Conservation (phyloP, 2,113 vertebrate species). For the Rafetus swinhoei region DNA sequence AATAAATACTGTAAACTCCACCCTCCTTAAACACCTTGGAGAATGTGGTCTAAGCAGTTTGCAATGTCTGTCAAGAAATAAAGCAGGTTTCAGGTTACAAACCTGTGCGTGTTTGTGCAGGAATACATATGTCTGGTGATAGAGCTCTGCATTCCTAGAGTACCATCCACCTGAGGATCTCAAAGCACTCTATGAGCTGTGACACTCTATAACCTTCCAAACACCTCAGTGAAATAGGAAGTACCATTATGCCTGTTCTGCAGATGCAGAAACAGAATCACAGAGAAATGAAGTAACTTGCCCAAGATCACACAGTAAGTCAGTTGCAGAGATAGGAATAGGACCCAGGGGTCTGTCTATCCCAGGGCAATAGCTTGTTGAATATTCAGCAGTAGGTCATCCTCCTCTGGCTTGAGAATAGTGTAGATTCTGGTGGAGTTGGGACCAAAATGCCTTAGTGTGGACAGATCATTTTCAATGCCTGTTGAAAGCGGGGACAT, state of each 20-base stretch:
- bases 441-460: neutral
- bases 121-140: constrained; percentile 62
- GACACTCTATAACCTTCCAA: constrained; percentile 10
- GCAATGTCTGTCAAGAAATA: constrained; percentile 73
- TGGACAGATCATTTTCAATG: neutral
- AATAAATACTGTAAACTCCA: constrained; percentile 74
- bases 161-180: constrained; percentile 37
- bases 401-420: neutral
- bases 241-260: neutral
- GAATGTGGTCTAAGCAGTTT: constrained; percentile 80
- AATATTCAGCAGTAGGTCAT: neutral
- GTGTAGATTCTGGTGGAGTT: neutral
- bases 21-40: constrained; percentile 79
- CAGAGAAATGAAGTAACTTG: neutral
- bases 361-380: neutral
- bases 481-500: neutral
- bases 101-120: constrained; percentile 66
- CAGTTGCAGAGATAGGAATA: neutral
- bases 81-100: constrained; percentile 73
- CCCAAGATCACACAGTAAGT: neutral
- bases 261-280: neutral
- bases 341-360: neutral
- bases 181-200: constrained; percentile 1
- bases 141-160: constrained; percentile 54
- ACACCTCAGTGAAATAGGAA: neutral